Conservation (phyloP, 1,140 invertebrate genomes). For the Dolichoris vasculosae region DNA sequence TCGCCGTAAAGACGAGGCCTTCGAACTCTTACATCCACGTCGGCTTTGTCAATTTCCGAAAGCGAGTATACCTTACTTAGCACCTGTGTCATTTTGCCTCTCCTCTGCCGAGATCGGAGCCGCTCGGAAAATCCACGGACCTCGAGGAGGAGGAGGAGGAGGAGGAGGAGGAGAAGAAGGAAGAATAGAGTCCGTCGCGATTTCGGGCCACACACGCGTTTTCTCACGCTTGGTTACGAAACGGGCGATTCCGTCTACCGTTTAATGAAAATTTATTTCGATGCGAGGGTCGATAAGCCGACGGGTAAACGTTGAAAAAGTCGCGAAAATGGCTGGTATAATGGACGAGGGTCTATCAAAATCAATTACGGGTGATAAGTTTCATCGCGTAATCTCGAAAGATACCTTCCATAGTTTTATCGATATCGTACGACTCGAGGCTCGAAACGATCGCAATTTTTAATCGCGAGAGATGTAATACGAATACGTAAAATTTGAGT, state of each 20-base stretch:
- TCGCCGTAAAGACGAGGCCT: not conserved
- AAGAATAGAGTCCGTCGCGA: too few relatives aligned
- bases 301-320: not conserved
- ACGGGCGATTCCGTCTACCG: not conserved
- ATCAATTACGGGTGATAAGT: not conserved
- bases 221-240: slow-evolving; percentile 27
- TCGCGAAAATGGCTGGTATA: not conserved
- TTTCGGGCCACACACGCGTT: not conserved
- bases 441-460: slow-evolving; percentile 2
- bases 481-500: not conserved
- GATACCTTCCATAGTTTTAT: slow-evolving; percentile 1
- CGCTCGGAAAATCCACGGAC: too few relatives aligned
- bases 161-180: too few relatives aligned
- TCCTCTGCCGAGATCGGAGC: too few relatives aligned
- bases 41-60: not conserved
- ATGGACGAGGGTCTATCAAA: not conserved
- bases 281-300: slow-evolving; percentile 2
- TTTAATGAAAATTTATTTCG: slow-evolving; percentile 29
- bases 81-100: too few relatives aligned
- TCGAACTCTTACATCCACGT: not conserved
- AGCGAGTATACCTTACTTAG: too few relatives aligned
- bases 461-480: not conserved
- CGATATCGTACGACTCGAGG: not conserved
- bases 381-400: not conserved
- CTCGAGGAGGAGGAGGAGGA: too few relatives aligned